phyloP scores from a whole-genome alignment of 2,113 vertebrate genomes.

The Opisthocomus hoazin region DNA sequence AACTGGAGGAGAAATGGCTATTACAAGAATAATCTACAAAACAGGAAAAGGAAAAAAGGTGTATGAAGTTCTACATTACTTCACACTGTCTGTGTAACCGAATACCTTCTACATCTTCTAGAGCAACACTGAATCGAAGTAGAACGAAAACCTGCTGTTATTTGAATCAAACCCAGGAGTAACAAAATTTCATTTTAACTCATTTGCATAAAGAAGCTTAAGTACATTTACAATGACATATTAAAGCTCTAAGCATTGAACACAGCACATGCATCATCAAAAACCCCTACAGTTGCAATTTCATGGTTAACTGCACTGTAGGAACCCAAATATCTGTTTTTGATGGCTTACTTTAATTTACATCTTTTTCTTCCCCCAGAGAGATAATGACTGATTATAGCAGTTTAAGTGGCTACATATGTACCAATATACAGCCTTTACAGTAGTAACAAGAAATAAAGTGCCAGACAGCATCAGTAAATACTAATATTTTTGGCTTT shows the following conservation, averaged over 20 bases:
- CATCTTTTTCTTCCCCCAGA: conserved; percentile 20
- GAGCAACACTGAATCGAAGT: not conserved
- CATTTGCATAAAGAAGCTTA: conserved; percentile 59
- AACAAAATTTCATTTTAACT: conserved; percentile 33
- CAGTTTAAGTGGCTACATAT: conserved; percentile 33
- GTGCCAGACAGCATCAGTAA: conserved; percentile 35
- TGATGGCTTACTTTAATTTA: conserved; percentile 61
- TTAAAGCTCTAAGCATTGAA: conserved; percentile 45
- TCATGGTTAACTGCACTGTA: conserved; percentile 53
- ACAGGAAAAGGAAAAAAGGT: not conserved
- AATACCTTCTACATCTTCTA: not conserved
- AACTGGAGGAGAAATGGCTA: not conserved
- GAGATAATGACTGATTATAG: conserved; percentile 32
- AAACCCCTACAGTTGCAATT: conserved; percentile 41
- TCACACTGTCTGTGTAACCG: not conserved
- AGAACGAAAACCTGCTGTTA: conserved; percentile 48
- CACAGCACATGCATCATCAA: conserved; percentile 17
- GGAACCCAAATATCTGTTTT: conserved; percentile 45
- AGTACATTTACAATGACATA: conserved; percentile 48
- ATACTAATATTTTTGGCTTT: conserved; percentile 50
- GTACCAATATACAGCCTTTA: conserved; percentile 15
- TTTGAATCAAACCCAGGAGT: conserved; percentile 14
- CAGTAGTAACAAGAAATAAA: conserved; percentile 27
- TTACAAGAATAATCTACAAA: not conserved
- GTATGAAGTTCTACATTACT: not conserved